These are phyloP conservation scores for Hyperoplus lanceolatus DNA, from an alignment of 2,797 vertebrate genomes.

Conservation along the genomic window DNA sequence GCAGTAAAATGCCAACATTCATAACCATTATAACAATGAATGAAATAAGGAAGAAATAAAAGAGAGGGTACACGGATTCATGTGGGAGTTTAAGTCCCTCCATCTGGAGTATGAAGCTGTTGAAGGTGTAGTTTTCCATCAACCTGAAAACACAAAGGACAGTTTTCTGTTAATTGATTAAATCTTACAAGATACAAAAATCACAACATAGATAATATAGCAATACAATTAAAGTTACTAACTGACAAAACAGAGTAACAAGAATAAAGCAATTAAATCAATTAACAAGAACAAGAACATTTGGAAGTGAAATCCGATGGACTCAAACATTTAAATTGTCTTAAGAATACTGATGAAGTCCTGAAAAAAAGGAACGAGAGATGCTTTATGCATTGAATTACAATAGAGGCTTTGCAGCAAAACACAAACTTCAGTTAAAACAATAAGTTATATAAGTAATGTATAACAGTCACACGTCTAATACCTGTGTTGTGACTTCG, in stretches of 20 bases:
- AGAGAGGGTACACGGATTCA: slow-evolving; percentile 23
- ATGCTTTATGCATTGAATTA: not conserved
- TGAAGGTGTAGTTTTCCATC: slow-evolving; percentile 68
- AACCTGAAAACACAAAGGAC: slow-evolving; percentile 6
- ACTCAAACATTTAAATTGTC: too few species aligned
- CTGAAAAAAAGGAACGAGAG: too few species aligned
- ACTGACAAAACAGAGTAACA: too few species aligned
- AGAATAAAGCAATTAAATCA: too few species aligned
- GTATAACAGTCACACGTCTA: not conserved
- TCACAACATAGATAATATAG: too few species aligned
- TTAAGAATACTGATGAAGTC: not conserved
- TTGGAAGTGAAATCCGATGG: too few species aligned
- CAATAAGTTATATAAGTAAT: too few species aligned
- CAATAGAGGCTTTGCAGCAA: too few species aligned
- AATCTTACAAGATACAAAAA: too few species aligned
- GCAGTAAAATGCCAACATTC: not conserved
- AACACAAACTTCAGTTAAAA: not conserved
- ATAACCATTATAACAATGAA: slow-evolving; percentile 53
- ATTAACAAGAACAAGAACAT: too few species aligned
- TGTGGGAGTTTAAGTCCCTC: slow-evolving; percentile 58
- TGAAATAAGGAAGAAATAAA: slow-evolving; percentile 51
- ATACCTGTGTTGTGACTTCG: not conserved
- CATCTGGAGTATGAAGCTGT: slow-evolving; percentile 58
- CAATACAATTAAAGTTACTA: too few species aligned
- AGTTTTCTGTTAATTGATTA: not conserved